A percentile compares a stretch with the other conserved stretches of the same genome.
Evolutionary conservation across 2,797 vertebrate species (phyloP).

Genomic region (Gila robusta): DNA sequence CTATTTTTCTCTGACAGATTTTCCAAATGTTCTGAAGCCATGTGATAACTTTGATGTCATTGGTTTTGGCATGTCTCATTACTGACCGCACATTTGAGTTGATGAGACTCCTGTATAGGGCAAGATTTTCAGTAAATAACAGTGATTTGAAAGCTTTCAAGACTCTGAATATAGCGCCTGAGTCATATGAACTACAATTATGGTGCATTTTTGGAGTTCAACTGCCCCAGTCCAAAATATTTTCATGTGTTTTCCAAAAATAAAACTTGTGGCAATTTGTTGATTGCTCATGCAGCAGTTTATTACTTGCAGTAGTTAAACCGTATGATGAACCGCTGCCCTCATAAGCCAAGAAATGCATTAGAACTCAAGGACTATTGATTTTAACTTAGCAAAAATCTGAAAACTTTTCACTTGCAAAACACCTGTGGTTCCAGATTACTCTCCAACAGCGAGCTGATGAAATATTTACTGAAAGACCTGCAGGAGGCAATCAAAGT

Average conservation of each 20-base stretch:
- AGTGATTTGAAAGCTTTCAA: neutral
- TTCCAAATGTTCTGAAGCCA: neutral
- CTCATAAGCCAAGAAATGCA: conserved; percentile 26
- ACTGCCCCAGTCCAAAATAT: neutral
- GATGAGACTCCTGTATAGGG: neutral
- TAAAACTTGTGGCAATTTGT: neutral
- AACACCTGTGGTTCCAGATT: conserved; percentile 36
- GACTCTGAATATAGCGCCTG: neutral
- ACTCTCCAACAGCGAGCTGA: neutral
- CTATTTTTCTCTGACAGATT: neutral
- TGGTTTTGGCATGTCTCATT: neutral
- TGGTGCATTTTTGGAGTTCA: neutral
- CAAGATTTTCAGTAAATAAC: neutral
- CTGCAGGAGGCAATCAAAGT: conserved; percentile 1
- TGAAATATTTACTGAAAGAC: conserved; percentile 10
- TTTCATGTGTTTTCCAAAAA: neutral
- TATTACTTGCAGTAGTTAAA: conserved; percentile 5
- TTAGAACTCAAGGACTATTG: conserved; percentile 3
- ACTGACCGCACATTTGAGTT: neutral
- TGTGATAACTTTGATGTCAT: too few relatives aligned
- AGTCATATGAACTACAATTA: neutral
- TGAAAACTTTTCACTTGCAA: conserved; percentile 27
- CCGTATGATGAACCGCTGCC: neutral
- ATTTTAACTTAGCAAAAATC: conserved; percentile 16
- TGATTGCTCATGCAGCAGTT: neutral